A percentile compares a stretch with the other conserved stretches of the same genome.
Evolutionary conservation across 2,113 vertebrate genomes (phyloP).

Genomic region (Ceyx cyanopectus): DNA sequence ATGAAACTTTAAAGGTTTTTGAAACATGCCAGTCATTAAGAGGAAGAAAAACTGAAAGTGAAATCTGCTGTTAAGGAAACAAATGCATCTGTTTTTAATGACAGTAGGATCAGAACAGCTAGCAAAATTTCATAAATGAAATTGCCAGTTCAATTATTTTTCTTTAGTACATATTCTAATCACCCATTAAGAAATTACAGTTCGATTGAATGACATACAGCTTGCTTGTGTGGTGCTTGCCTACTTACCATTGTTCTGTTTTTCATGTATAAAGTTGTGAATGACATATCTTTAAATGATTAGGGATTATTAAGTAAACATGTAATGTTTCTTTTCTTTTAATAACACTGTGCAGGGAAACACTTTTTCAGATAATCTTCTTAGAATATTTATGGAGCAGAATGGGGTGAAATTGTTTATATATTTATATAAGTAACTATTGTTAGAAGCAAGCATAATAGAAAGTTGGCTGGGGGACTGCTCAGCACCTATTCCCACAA

Average conservation of each 20-base stretch:
- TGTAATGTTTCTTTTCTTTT: not conserved
- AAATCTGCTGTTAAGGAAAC: not conserved
- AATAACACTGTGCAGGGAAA: not conserved
- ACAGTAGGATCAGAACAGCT: not conserved
- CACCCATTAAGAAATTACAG: not conserved
- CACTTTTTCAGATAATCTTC: not conserved
- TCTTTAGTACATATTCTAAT: not conserved
- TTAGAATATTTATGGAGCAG: not conserved
- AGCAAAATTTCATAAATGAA: not conserved
- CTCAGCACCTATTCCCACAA: not conserved
- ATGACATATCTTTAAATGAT: not conserved
- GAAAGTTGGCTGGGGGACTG: not conserved
- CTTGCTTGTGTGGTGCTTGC: not conserved
- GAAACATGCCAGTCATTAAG: not conserved
- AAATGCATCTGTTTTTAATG: not conserved
- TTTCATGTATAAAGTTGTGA: not conserved
- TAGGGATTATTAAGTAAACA: not conserved
- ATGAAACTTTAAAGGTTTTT: not conserved
- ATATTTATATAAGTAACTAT: not conserved
- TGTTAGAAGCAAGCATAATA: not conserved
- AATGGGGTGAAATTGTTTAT: not conserved
- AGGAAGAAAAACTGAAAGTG: not conserved
- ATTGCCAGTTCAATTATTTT: not conserved
- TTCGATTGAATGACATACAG: not conserved
- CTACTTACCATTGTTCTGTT: not conserved